A percentile compares a stretch with the other conserved stretches of the same genome.
These are phyloP conservation scores for Saturnia japonica DNA, from an alignment of 2,888 invertebrate genomes.

Conservation along the genomic window DNA sequence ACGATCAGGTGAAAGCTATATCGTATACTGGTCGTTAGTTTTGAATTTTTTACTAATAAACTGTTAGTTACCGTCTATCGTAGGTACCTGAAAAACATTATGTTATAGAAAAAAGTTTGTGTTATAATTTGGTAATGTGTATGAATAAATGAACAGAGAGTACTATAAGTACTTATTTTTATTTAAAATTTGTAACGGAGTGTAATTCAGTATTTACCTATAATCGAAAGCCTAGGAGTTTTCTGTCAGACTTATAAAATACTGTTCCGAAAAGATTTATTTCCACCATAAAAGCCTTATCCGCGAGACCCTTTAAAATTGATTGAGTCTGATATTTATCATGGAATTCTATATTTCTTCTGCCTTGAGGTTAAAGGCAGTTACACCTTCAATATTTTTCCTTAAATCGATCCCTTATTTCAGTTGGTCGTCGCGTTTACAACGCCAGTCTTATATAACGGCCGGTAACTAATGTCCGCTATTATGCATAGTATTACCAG, in stretches of 20 bases:
- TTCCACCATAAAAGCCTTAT: slow-evolving; percentile 1
- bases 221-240: background rate
- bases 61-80: too few relatives aligned
- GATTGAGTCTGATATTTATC: slow-evolving; percentile 8
- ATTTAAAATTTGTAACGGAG: too few relatives aligned
- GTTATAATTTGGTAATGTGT: too few relatives aligned
- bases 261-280: background rate
- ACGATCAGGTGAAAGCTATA: too few relatives aligned
- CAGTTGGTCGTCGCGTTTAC: background rate
- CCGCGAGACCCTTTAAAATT: slow-evolving; percentile 10
- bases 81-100: too few relatives aligned
- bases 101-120: too few relatives aligned
- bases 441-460: slow-evolving; percentile 7
- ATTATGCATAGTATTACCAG: slow-evolving; percentile 22
- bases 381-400: slow-evolving; percentile 18
- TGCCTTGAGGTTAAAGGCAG: slow-evolving; percentile 14
- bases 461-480: slow-evolving; percentile 18
- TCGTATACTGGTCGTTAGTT: too few relatives aligned
- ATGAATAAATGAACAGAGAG: too few relatives aligned
- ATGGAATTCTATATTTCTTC: slow-evolving; percentile 4
- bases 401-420: slow-evolving; percentile 20
- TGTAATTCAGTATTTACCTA: background rate
- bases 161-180: too few relatives aligned
- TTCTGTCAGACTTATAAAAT: background rate
- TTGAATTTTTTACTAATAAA: too few relatives aligned